Conservation (phyloP, 2,888 invertebrate species). For the Watsonalla binaria region DNA sequence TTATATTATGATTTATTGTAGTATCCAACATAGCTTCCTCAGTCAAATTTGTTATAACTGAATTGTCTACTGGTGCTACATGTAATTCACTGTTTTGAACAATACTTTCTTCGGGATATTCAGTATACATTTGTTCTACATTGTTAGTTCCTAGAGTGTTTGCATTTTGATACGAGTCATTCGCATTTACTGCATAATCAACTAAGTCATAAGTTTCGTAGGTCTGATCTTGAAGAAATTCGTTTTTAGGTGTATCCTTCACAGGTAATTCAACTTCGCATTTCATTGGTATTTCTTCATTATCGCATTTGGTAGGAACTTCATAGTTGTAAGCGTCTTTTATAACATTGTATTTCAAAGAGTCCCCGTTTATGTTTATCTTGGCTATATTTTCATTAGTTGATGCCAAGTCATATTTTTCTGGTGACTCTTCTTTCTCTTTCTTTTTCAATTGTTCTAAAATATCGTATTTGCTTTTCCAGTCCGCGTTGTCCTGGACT, state of each 20-base stretch:
- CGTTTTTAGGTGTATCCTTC: slow-evolving; percentile 21
- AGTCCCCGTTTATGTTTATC: too few relatives aligned
- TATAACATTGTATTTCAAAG: neutral
- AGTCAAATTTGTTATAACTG: neutral
- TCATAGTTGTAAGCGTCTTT: neutral
- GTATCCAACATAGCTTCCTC: neutral
- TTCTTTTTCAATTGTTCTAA: slow-evolving; percentile 52
- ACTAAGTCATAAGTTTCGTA: neutral
- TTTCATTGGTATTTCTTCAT: slow-evolving; percentile 5
- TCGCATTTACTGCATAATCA: neutral
- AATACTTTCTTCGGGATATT: neutral
- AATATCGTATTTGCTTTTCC: slow-evolving; percentile 70
- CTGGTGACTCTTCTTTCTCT: slow-evolving; percentile 31
- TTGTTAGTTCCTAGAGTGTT: neutral
- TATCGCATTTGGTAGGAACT: neutral
- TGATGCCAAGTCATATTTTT: neutral
- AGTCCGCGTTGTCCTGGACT: slow-evolving; percentile 41
- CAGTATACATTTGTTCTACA: neutral
- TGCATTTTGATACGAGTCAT: neutral
- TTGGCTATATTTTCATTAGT: neutral
- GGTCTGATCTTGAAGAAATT: neutral
- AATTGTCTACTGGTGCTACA: neutral
- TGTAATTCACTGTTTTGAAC: neutral
- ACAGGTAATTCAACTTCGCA: slow-evolving; percentile 29
- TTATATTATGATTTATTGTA: neutral